phyloP scores from a whole-genome alignment of 2,888 invertebrate species.

The Oscheius sp. region DNA sequence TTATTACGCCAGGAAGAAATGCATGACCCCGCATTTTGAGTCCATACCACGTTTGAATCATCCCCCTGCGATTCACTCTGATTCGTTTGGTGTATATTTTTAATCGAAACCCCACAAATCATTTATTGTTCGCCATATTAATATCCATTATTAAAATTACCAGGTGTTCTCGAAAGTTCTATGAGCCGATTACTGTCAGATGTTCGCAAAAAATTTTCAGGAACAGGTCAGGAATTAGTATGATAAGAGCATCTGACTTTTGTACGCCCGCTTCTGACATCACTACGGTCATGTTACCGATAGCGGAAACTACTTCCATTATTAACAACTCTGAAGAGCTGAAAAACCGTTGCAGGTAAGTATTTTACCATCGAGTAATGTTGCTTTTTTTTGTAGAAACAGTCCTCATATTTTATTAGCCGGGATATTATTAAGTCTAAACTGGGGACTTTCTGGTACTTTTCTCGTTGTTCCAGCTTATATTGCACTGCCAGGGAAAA shows the following conservation, averaged over 20 bases:
- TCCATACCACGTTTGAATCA: no score
- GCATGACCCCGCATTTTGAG: no score
- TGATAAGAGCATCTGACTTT: no score
- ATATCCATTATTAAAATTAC: no score
- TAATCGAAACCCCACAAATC: neutral
- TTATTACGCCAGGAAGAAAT: no score
- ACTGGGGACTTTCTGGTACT: slow-evolving; percentile 28
- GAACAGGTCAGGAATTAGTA: no score
- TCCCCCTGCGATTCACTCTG: no score
- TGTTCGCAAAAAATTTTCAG: no score
- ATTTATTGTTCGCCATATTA: neutral
- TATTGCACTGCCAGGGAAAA: slow-evolving; percentile 20
- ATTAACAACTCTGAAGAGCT: neutral
- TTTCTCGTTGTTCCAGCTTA: slow-evolving; percentile 28
- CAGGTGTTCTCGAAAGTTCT: no score
- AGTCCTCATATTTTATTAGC: slow-evolving; percentile 13
- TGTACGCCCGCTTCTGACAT: no score
- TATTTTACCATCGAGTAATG: neutral
- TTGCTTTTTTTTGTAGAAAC: slow-evolving; percentile 1
- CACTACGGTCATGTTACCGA: neutral
- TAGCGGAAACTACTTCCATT: neutral
- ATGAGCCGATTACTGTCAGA: no score
- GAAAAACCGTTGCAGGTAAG: slow-evolving; percentile 2
- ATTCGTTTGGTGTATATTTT: no score
- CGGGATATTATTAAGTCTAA: slow-evolving; percentile 18